Evolutionary conservation across 2,797 vertebrate species (phyloP), one percentile per base, ranked within the genome.

Genomic region (Holocentrus rufus): DNA sequence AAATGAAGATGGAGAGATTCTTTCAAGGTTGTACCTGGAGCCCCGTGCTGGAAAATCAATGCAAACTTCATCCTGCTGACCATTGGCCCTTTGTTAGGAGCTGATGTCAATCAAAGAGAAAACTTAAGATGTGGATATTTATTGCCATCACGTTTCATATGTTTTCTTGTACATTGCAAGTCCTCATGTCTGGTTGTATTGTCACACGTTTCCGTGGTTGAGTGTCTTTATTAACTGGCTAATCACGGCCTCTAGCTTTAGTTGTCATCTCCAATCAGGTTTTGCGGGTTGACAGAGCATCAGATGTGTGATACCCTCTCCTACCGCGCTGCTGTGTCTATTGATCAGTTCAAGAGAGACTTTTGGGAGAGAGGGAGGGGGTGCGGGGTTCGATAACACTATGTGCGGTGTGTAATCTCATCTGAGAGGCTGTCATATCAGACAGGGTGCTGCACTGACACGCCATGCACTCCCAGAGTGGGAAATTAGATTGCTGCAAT

Each of bases 401-500:
- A 85, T 79, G 87, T 86, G 85, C 64, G 9, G 78, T 85, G 86
- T 86, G 83, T 92, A 90, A 92, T 92, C 88, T 92, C 75, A 88
- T 90, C 87, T 85, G 86, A 87, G 85, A 74, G 69, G 74, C 90
- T 88, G 91, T 91, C 88, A 91, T 86, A 89, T 92, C 89, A 84
- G 85, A 86, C 87, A 76, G 82, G 77, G 78, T 66, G 81, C 71
- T 72, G 83, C 82, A 66, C 78, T 77, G 86, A 89, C 88, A 87
- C 11, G 76, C 74, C 62, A 77, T 44, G 54, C 81, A 87, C 77
- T 83, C 85, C 79, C 86, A 75, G 57, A 85, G 75, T 81, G 81
- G 77, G 85, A 91, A 89, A 93, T 94, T 88, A 87, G 76, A 91
- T 91, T 66, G 67, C 72, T 70, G 69, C 86, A 90, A 88, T 89